Base-by-base conservation (phyloP, 1,140 invertebrate genomes). In the Chrysopa pallens region DNA sequence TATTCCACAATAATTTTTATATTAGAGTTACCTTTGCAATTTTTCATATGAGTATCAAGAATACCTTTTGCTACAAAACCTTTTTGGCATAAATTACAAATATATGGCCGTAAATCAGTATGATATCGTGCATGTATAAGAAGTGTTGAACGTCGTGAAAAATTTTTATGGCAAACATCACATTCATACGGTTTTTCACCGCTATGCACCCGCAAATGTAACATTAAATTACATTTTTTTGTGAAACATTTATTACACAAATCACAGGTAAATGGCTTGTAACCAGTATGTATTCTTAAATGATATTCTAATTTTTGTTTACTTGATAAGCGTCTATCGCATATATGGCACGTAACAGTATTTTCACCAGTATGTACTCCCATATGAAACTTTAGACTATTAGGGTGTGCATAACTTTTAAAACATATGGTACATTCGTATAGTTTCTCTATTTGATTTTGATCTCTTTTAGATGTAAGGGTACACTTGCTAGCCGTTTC, bases 111-210 rank as follows among this genome's bases (percentile, higher is more conserved):
- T 52, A 83, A 77, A 6, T 82, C 82, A 14, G 78, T 83, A 61
- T 85, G 81, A 50, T 77, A 61, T 50, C 80, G 64, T 46, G 81
- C 73, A 59, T 85, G 83, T 15, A 81, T 80, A 43, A 80, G 71
- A n/a, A 84, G 63, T 29, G 70, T 72, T 33, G 79, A 81, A 7
- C 81, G 73, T 59, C 87, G 84, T 1, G 78, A 81, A 59, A 90
- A 89, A 6, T 75, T 67, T 54, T 85, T 76, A 8, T 77, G 70
- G 58, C 84, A 89, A 43, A 69, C 63, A 46, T 67, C 67, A 55
- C 78, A 80, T 35, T 68, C 66, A 52, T 73, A 76, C 14, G 76
- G 76, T 54, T 73, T 71, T 51, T 78, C 72, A 1, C 74, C 74
- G 1, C 71, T 74, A 57, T 78, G 74, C 11, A 74, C 69, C 15